Evolutionary conservation across 2,888 invertebrate species (phyloP).

Genomic region (Cataglyphis rosenhaueri): DNA sequence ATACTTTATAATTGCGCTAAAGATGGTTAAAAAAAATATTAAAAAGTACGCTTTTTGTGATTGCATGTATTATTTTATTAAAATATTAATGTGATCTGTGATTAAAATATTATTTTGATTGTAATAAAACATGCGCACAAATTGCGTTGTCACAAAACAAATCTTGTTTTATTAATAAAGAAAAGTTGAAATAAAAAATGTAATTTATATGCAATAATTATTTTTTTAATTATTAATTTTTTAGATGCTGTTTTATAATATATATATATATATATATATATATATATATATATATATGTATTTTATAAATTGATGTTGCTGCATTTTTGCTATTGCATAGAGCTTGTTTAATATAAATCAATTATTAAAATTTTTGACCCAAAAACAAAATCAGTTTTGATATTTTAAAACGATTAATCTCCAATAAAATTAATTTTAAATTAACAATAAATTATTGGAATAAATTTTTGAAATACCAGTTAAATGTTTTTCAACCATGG

Average conservation of each 20-base stretch:
- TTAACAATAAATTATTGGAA: conserved; percentile 7
- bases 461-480: conserved; percentile 84
- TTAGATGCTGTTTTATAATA: neutral
- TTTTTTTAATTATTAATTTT: neutral
- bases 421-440: neutral
- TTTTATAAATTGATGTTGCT: neutral
- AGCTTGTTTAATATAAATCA: neutral
- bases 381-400: neutral
- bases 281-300: neutral
- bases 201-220: neutral
- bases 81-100: too few species aligned
- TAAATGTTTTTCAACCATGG: conserved; percentile 87
- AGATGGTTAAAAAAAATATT: too few species aligned
- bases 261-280: neutral
- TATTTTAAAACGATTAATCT: neutral
- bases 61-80: too few species aligned
- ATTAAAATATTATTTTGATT: too few species aligned
- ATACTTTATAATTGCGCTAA: too few species aligned
- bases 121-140: too few species aligned
- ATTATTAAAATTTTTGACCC: too few species aligned
- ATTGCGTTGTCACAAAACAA: neutral
- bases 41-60: too few species aligned
- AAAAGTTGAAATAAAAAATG: neutral
- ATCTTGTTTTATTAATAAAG: neutral
- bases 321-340: neutral